Evolutionary conservation across 2,888 invertebrate genomes (phyloP).

Genomic region (Phaonia tiefii): DNA sequence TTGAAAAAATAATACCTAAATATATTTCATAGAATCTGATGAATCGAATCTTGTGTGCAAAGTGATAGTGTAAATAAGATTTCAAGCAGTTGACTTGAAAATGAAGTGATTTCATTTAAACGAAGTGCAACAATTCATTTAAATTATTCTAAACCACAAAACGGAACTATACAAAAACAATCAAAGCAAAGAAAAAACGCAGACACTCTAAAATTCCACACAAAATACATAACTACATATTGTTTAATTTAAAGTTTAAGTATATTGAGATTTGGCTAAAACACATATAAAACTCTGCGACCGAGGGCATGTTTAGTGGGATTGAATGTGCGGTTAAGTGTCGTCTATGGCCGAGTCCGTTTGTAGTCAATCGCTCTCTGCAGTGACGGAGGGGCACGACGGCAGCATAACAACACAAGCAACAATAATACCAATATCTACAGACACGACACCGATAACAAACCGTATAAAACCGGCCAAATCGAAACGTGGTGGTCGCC

Average conservation of each 20-base stretch:
- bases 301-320: slow-evolving; percentile 80
- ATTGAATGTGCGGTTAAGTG: slow-evolving; percentile 86
- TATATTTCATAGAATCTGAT: no score
- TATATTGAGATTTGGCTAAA: slow-evolving; percentile 36
- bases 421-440: slow-evolving; percentile 61
- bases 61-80: no score
- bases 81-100: no score
- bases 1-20: no score
- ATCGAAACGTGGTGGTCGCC: slow-evolving; percentile 63
- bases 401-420: slow-evolving; percentile 71
- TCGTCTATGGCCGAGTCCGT: slow-evolving; percentile 96
- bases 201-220: slow-evolving; percentile 1
- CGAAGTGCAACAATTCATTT: neutral
- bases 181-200: slow-evolving; percentile 11
- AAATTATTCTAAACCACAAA: neutral
- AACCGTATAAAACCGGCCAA: slow-evolving; percentile 57
- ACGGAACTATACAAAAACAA: slow-evolving; percentile 17
- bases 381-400: slow-evolving; percentile 85
- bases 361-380: slow-evolving; percentile 88
- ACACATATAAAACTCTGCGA: slow-evolving; percentile 68
- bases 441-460: slow-evolving; percentile 50
- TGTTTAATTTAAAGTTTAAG: slow-evolving; percentile 44
- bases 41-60: no score
- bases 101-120: no score
- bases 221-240: neutral